Base-by-base conservation (phyloP, 2,113 vertebrate genomes). In the Nothoprocta pentlandii region DNA sequence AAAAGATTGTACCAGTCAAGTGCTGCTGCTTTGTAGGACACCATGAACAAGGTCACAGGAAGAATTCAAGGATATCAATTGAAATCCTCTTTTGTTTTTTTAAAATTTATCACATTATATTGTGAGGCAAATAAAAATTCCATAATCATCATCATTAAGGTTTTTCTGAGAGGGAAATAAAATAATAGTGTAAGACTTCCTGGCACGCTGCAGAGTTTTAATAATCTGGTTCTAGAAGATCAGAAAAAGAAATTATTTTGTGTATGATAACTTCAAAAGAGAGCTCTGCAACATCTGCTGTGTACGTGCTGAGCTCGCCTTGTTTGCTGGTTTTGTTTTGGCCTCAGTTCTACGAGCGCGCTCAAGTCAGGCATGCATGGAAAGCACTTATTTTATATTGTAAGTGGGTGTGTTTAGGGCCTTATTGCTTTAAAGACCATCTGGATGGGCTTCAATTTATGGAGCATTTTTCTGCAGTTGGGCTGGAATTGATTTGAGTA, bases 21-120 rank as follows among this genome's bases (percentile, higher is more conserved):
- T 87, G 77, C 80, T 90, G 47, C 89, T 73, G 34, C 73, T 96
- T 95, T 90, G 62, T 92, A 94, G 96, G 94, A 79, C 92, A 58
- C 39, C 0, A 2, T 3, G 47, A 95, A 66, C 92, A 85, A 94
- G 96, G 96, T 93, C 95, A 89, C 58, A 34, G 3, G 3, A 90
- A 73, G 68, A 90, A 88, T 93, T 92, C 84, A 75, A 93, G 69
- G 76, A 2, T 0, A 36, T 82, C 4, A 0, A 2, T 79, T 87
- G 53, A 79, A 73, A 83, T n/a, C 21, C 41, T 53, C 7, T 23
- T 26, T 54, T 25, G 10, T 68, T 90, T 86, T 51, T 86, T 46
- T 70, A 22, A 56, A 80, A 70, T 5, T 78, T 93, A 28, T 47
- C 3, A 64, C 51, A 32, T 78, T 78, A 16, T 75, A 2, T 78